Evolutionary conservation across 2,888 invertebrate genomes (phyloP), one percentile per base, ranked within the genome.

Genomic region (Drosophila siamana): DNA sequence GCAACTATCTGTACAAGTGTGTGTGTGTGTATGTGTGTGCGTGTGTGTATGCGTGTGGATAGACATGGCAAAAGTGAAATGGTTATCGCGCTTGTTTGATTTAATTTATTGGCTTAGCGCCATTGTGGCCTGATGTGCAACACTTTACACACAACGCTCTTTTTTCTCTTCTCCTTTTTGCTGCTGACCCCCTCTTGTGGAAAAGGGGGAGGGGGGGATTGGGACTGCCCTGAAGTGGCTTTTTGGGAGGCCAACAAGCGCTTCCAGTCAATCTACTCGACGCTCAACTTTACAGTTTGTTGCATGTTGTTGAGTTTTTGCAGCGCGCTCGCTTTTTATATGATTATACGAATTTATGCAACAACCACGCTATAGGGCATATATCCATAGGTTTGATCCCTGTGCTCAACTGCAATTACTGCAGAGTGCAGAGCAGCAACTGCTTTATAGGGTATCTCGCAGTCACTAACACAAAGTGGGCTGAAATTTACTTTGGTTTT

Each of bases 51-150:
- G 68, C 62, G 60, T 64, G 63, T 55, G 78, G 66, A 80, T 80
- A 73, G 75, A 76, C 73, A 74, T 85, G 86, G 86, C 78, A 86
- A 78, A 82, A 85, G 86, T 86, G 81, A 77, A 76, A 80, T 81
- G 84, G 87, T 86, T 86, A 86, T 86, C 86, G 86, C 88, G 74
- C 77, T 86, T 86, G 82, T 88, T 89, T 88, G 89, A 89, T 88
- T 88, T 89, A 88, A 88, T 88, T 88, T 88, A 88, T 88, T 88
- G 89, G 89, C 88, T 88, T 88, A 88, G 88, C 88, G 89, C 88
- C 88, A 88, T 88, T 88, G 89, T 80, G 88, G 88, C 89, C 89
- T 82, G 84, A 79, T 82, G 89, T 77, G 84, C 86, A 84, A 81
- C 81, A 81, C 81, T 81, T 81, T 81, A 71, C 83, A 79, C 83